Base-by-base conservation (phyloP, 1,140 invertebrate species). In the Drosophila ohnishii region DNA sequence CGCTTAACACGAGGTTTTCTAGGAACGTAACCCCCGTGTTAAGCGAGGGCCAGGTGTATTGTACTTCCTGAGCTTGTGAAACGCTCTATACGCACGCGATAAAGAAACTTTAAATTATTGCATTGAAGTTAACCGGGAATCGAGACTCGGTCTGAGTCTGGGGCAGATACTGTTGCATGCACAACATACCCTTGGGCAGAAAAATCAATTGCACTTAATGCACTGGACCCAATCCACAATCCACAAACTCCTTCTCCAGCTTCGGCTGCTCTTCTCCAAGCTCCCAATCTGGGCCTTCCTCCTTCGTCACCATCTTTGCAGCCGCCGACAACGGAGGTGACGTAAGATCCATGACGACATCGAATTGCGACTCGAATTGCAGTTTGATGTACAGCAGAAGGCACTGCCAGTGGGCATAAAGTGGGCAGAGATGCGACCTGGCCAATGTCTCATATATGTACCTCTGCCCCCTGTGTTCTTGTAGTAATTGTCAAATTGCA, bases 401-500 rank as follows among this genome's bases (percentile, higher is more conserved):
- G 75, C 84, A 75, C 63, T 48, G 84, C 83, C 83, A 60, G 75
- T 53, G 80, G 76, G 83, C 58, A 75, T 53, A 57, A 34, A 45
- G 60, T 47, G 67, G 63, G 39, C 34, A 28, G 55, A 39, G 51
- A 34, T 28, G 48, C n/a, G 37, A 45, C 19, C 34, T 32, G 55
- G 40, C 25, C 32, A 55, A 51, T 19, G 42, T 39, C 22, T 58
- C 50, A 50, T 61, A 57, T 28, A 44, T 30, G 4, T 48, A 13
- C 25, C 51, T 16, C 19, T 34, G 14, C 35, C 37, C 19, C 19
- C n/a, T 42, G 28, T 65, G 78, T 77, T 79, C 74, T 75, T 79
- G 71, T 77, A 86, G 82, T 83, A 87, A 86, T 88, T 64, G 66
- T 64, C 48, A 89, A 90, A 90, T 90, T 80, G 89, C 70, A 90